Percentiles rank a stretch among this genome's conserved stretches.
phyloP scores from a whole-genome alignment of 2,888 invertebrate genomes.

The Rhagium mordax region DNA sequence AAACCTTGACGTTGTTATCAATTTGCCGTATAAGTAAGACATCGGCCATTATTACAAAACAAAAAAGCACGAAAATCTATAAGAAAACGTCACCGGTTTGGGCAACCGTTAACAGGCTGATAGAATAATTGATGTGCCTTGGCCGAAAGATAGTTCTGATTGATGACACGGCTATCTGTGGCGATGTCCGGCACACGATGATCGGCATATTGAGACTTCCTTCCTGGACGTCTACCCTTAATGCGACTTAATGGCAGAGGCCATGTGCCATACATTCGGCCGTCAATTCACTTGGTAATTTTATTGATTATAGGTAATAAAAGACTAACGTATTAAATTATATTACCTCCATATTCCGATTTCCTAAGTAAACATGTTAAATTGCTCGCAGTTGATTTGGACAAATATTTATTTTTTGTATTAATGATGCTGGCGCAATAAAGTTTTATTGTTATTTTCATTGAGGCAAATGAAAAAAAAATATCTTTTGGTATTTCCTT shows the following conservation, averaged over 20 bases:
- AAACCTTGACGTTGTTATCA: constrained; percentile 43
- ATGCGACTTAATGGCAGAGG: constrained; percentile 62
- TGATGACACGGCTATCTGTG: constrained; percentile 68
- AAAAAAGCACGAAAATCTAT: constrained; percentile 42
- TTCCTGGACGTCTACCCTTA: constrained; percentile 65
- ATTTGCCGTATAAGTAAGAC: constrained; percentile 45
- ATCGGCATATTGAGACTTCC: constrained; percentile 69
- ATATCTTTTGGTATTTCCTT: constrained; percentile 39
- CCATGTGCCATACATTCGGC: constrained; percentile 50
- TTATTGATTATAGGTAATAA: constrained; percentile 56
- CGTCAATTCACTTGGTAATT: constrained; percentile 60
- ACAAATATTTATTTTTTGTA: constrained; percentile 51
- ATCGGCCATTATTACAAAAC: constrained; percentile 44
- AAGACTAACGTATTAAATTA: constrained; percentile 45
- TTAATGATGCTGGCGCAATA: constrained; percentile 46
- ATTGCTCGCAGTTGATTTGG: constrained; percentile 34
- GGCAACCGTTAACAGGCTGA: constrained; percentile 40
- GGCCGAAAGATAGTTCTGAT: constrained; percentile 66
- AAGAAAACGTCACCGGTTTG: constrained; percentile 40
- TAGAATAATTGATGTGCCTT: constrained; percentile 62
- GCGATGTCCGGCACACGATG: constrained; percentile 66
- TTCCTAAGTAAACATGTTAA: constrained; percentile 49
- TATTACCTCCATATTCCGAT: constrained; percentile 45
- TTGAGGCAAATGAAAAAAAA: constrained; percentile 46
- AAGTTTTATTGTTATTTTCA: constrained; percentile 50